Percentiles rank a stretch among this genome's conserved stretches.
Conservation (phyloP, 2,888 invertebrate species). For the Agrochola macilenta region DNA sequence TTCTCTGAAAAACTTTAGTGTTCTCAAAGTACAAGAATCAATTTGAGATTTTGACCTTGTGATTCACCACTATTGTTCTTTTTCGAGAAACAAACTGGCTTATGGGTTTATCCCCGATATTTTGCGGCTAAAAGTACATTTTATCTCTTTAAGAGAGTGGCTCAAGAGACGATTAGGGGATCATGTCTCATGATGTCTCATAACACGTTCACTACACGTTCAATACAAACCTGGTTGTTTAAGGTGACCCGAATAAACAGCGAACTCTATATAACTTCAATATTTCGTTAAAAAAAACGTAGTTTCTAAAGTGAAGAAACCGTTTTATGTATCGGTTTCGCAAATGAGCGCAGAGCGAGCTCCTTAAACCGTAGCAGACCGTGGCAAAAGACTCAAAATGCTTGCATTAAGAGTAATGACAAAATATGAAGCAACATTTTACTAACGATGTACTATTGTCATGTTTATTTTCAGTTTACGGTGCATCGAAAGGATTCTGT, state of each 20-base stretch:
- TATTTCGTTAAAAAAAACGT: neutral
- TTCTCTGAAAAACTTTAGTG: neutral
- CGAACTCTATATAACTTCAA: neutral
- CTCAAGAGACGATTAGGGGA: constrained; percentile 24
- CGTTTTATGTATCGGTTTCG: neutral
- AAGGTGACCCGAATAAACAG: too few species aligned
- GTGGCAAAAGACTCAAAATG: neutral
- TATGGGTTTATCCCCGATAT: constrained; percentile 28
- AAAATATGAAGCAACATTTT: constrained; percentile 29
- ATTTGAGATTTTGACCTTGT: too few species aligned
- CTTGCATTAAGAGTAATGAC: constrained; percentile 33
- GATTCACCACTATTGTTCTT: constrained; percentile 17
- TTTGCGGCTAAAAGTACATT: constrained; percentile 25
- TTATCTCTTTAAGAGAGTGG: constrained; percentile 25
- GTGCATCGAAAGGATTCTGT: neutral
- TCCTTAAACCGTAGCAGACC: constrained; percentile 12
- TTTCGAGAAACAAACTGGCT: constrained; percentile 31
- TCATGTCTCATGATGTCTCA: constrained; percentile 20
- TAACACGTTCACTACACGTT: constrained; percentile 11
- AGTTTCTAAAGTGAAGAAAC: neutral
- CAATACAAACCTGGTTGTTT: neutral
- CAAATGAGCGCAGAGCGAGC: neutral
- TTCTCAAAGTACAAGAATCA: constrained; percentile 3
- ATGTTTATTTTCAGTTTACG: constrained; percentile 17
- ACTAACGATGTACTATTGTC: constrained; percentile 28